Evolutionary conservation across 2,113 vertebrate species (phyloP).

Genomic region (Cynopterus brachyotis): DNA sequence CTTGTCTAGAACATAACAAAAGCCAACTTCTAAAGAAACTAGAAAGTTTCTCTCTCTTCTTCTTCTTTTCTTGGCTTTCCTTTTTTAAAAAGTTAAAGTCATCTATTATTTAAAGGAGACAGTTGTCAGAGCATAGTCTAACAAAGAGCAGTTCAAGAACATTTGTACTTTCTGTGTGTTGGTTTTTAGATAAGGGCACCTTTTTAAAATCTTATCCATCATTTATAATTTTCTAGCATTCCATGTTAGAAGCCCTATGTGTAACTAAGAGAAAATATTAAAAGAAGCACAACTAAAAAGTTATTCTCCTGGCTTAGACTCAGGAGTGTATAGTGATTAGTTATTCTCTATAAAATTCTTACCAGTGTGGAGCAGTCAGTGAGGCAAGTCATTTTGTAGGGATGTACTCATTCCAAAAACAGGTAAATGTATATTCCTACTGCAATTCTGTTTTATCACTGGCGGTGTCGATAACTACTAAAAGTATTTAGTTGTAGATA

Average conservation of each 20-base stretch:
- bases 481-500: not conserved
- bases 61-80: not conserved
- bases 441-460: not conserved
- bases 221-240: conserved; percentile 56
- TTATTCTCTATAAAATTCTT: not conserved
- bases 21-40: not conserved
- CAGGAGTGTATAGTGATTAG: not conserved
- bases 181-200: not conserved
- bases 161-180: not conserved
- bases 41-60: not conserved
- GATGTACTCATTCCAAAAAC: not conserved
- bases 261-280: not conserved
- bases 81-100: conserved; percentile 37
- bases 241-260: not conserved
- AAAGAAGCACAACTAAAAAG: not conserved
- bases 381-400: not conserved
- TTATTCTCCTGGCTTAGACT: not conserved
- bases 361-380: not conserved
- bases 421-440: not conserved
- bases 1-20: conserved; percentile 20
- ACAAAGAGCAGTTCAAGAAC: conserved; percentile 42
- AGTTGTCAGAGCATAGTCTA: conserved; percentile 9
- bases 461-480: not conserved
- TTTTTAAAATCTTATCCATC: not conserved
- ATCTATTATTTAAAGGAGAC: conserved; percentile 52